Base-by-base conservation (phyloP, 2,797 vertebrate species). In the Lacerta viridis region DNA sequence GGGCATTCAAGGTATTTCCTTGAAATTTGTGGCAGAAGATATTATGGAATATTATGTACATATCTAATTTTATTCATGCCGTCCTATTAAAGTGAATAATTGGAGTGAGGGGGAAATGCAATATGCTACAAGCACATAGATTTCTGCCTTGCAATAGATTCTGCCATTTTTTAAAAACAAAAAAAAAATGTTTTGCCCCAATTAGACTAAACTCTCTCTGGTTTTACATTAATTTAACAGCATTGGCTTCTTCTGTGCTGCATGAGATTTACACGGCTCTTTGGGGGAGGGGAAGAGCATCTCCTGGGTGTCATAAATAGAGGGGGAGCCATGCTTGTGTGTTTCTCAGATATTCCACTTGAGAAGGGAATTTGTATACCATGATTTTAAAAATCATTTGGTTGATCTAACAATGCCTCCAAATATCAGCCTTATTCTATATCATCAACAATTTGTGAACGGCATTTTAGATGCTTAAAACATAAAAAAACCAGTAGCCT, bases 391-490 rank as follows among this genome's bases (percentile, higher is more conserved):
- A 86, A 82, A 55, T 68, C 17, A 90, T 43, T 27, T 64, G 43
- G 84, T 81, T 86, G 88, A 79, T 90, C 80, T 90, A 61, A 82
- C 80, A 83, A 78, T 78, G 33, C 55, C 50, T 13, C 18, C 33
- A n/a, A 75, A 83, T 83, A 27, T 46, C 15, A 69, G 72, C 18
- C 72, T 72, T 90, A 76, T 88, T 91, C 93, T 88, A 83, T 39
- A 39, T 64, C 4, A 88, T 91, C 88, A 94, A 80, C 1, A 93
- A 78, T 5, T 7, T 82, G 75, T 82, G 91, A 89, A 83, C 88
- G 69, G 1, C 82, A 91, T 91, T 91, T 50, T 83, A 55, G 36
- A 50, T 92, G 93, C 90, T 85, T 75, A 55, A 55, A 55, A 55
- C 64, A 90, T 90, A 43, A 83, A 55, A 87, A 41, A 90, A 89